These are phyloP conservation scores for Heteromyza rotundicornis DNA, from an alignment of 2,888 invertebrate species.

Conservation along the genomic window DNA sequence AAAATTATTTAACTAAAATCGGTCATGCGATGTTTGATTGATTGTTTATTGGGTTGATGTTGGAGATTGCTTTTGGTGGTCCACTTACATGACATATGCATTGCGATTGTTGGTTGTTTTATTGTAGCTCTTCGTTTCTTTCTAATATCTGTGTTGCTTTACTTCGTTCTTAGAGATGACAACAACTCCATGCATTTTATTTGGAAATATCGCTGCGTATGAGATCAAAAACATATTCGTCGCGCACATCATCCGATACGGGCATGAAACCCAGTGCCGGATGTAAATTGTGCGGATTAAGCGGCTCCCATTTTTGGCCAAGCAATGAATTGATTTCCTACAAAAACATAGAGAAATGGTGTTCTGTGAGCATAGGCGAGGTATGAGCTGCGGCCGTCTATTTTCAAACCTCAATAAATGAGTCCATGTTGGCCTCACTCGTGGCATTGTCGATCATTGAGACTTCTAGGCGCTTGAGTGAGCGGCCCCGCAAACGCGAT, in stretches of 20 bases:
- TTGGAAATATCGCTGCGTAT: slow-evolving; percentile 56
- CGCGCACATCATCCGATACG: slow-evolving; percentile 56
- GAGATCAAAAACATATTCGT: slow-evolving; percentile 59
- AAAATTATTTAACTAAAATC: no score
- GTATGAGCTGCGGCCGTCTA: no score
- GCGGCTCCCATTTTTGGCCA: slow-evolving; percentile 58
- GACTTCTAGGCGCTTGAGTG: slow-evolving; percentile 58
- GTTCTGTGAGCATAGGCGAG: not conserved
- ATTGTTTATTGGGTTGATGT: not conserved
- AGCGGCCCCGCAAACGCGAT: slow-evolving; percentile 56
- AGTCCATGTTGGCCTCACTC: slow-evolving; percentile 46
- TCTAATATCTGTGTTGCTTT: slow-evolving; percentile 5
- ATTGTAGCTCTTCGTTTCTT: slow-evolving; percentile 32
- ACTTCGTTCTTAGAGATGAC: slow-evolving; percentile 10
- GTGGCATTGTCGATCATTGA: slow-evolving; percentile 57
- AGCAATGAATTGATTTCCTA: slow-evolving; percentile 59
- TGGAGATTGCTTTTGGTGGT: not conserved
- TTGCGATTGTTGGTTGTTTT: slow-evolving; percentile 6
- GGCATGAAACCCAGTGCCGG: slow-evolving; percentile 53
- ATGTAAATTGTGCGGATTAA: slow-evolving; percentile 50
- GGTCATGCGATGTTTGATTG: not conserved
- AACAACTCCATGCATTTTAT: slow-evolving; percentile 28
- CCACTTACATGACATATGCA: slow-evolving; percentile 1
- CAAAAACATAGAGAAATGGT: not conserved
- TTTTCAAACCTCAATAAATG: slow-evolving; percentile 49